Base-by-base conservation (phyloP, 1,140 invertebrate genomes). In the Mactra quadrangularis region DNA sequence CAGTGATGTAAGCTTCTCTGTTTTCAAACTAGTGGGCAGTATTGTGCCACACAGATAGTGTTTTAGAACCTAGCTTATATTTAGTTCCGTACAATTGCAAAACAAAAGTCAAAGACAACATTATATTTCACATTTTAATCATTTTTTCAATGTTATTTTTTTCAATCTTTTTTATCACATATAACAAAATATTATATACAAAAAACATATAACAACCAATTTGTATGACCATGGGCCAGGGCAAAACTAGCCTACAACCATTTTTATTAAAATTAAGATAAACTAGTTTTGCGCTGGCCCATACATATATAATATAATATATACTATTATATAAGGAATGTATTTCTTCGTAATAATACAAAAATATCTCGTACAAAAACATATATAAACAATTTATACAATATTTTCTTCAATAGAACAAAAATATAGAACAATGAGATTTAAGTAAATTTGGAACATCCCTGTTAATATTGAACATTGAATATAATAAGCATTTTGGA, bases 151-250 rank as follows among this genome's bases (percentile, higher is more conserved):
- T 29, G 13, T 35, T 68, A 47, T 68, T 66, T 68, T 31, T 41
- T 47, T 45, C 41, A 11, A 50, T 68, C 45, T 60, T 59, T 59
- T 60, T 47, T 68, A 47, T 47, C 45, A 68, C 41, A 50, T 68
- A 68, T 68, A 68, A 68, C 64, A 50, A 68, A 9, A 22, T 47
- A 47, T 55, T 68, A 68, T 68, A 41, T 68, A 68, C 64, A 68
- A 68, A 68, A n/a, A 55, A 22, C 52, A 68, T 68, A 29, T 50
- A 52, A 68, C 45, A 68, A 47, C 64, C 27, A 35, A 62, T 35
- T 33, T 22, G 3, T 62, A 11, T 22, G 27, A n/a, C n/a, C n/a
- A n/a, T n/a, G n/a, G n/a, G n/a, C n/a, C n/a, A n/a, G n/a, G n/a
- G n/a, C n/a, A n/a, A n/a, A n/a, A n/a, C n/a, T n/a, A n/a, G n/a